Percentiles rank a stretch among this genome's conserved stretches.
Evolutionary conservation across 2,888 invertebrate genomes (phyloP).

Genomic region (Pterostichus madidus): DNA sequence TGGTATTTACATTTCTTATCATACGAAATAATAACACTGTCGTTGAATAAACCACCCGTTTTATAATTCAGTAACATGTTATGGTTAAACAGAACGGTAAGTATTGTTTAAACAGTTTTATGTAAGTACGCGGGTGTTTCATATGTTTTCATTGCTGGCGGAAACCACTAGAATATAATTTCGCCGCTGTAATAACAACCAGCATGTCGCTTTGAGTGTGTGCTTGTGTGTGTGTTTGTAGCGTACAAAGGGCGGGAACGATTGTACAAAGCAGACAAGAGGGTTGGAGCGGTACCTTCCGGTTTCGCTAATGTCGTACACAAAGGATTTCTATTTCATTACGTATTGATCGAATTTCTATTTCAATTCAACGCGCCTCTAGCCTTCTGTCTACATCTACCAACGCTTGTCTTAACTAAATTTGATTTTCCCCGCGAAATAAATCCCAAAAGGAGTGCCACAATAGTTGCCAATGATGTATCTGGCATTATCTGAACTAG

Average conservation of each 20-base stretch:
- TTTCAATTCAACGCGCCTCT: conserved; percentile 25
- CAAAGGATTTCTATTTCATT: conserved; percentile 64
- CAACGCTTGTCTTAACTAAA: conserved; percentile 34
- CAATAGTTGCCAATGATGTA: background rate
- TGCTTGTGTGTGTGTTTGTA: background rate
- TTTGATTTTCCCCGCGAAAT: conserved; percentile 10
- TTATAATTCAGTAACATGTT: conserved; percentile 42
- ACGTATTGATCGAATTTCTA: conserved; percentile 60
- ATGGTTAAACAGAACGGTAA: conserved; percentile 12
- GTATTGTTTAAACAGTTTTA: conserved; percentile 40
- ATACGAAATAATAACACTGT: conserved; percentile 19
- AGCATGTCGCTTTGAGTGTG: conserved; percentile 11
- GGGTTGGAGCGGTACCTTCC: conserved; percentile 45
- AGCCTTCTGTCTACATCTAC: conserved; percentile 13
- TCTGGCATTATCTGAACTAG: background rate
- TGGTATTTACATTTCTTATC: conserved; percentile 27
- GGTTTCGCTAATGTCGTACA: conserved; percentile 56
- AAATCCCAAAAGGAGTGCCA: background rate
- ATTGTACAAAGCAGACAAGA: conserved; percentile 52
- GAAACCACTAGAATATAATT: conserved; percentile 57
- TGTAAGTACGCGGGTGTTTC: conserved; percentile 34
- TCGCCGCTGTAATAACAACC: conserved; percentile 37
- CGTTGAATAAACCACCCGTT: conserved; percentile 17
- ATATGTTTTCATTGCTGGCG: conserved; percentile 23
- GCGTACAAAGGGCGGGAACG: conserved; percentile 30